Base-by-base conservation (phyloP, 2,113 vertebrate species). In the Etia nguti region DNA sequence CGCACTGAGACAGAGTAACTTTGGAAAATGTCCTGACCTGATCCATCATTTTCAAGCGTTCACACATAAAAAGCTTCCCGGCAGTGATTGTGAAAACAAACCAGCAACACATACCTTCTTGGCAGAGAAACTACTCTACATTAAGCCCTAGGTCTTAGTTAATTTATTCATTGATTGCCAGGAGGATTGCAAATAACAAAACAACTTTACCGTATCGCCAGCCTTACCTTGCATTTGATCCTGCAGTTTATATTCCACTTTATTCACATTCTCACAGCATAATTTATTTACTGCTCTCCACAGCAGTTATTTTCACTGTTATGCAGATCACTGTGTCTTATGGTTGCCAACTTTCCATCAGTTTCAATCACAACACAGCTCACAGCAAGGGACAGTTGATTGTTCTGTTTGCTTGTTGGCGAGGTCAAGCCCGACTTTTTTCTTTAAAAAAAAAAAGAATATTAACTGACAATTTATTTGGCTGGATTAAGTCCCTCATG, bases 401-500 rank as follows among this genome's bases (percentile, higher is more conserved):
- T 75, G 68, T 4, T 75, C 22, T 1, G 41, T 75, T 75, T 48
- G 9, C 15, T 75, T 75, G 24, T 20, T 75, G 41, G 15, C 2
- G 68, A 75, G 68, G 41, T 73, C 68, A 10, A 46, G 38, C 68
- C 38, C 0, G 0, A 73, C 13, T 43, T 46, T 24, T 24, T 46
- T 7, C 2, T 2, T 46, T 4, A 22, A 11, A 62, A 60, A 15
- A 4, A 52, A 12, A 6, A 1, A 62, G 1, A 68, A 41, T n/a
- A 68, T 70, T 70, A 70, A 24, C 65, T 1, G 0, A 43, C 65
- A 2, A 43, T 38, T 70, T 43, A 24, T 15, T 0, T 43, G 38
- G 5, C 65, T 70, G 65, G 0, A 70, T 70, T 43, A 43, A 24
- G 12, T 3, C 38, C 22, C 5, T 73, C 22, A 26, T 73, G 38